Conservation (phyloP, 2,113 vertebrate species). For the Boleophthalmus pectinirostris region DNA sequence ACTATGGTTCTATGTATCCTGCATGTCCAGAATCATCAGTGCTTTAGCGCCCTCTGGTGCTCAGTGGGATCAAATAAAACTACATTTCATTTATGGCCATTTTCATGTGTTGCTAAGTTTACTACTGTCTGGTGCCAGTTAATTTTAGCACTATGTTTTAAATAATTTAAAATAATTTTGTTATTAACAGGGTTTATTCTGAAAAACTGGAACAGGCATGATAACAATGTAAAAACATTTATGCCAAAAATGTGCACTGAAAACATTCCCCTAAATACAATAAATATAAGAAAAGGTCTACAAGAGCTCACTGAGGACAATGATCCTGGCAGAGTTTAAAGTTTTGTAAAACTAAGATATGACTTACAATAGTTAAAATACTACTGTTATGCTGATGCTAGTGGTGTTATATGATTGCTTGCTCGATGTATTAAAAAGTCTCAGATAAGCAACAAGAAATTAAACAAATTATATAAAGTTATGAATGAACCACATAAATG, state of each 20-base stretch:
- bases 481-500: neutral
- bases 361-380: too few relatives aligned
- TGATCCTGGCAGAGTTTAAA: too few relatives aligned
- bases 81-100: neutral
- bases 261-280: neutral
- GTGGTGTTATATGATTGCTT: too few relatives aligned
- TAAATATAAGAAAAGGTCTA: too few relatives aligned
- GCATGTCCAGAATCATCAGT: too few relatives aligned
- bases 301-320: too few relatives aligned
- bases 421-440: too few relatives aligned
- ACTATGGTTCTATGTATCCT: too few relatives aligned
- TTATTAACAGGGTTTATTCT: slow-evolving; percentile 5
- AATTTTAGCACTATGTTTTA: slow-evolving; percentile 6
- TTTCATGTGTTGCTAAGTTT: neutral
- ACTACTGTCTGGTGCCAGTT: slow-evolving; percentile 33
- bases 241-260: neutral
- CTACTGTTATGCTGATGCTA: too few relatives aligned
- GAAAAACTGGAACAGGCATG: neutral
- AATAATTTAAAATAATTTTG: neutral
- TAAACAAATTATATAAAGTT: neutral
- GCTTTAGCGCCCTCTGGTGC: too few relatives aligned
- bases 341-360: too few relatives aligned
- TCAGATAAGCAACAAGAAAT: too few relatives aligned
- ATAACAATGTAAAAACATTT: neutral
- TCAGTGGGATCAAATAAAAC: neutral